Evolutionary conservation across 2,113 vertebrate genomes (phyloP).

Genomic region (Pseudolaguvia tuberculata): DNA sequence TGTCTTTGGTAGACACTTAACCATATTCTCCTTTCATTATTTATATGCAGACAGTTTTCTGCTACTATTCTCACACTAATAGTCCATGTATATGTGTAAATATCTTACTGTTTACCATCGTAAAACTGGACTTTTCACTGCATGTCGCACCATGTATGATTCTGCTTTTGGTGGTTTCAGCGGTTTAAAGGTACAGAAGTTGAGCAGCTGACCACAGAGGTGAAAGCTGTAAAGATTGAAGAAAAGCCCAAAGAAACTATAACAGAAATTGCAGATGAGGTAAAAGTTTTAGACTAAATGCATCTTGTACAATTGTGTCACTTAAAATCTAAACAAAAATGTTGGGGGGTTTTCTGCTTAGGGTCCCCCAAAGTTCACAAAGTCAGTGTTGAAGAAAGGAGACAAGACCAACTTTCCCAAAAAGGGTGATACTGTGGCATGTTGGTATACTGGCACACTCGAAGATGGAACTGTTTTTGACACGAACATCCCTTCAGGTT

Average conservation of each 20-base stretch:
- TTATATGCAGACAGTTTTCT: too few relatives aligned
- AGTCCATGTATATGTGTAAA: too few relatives aligned
- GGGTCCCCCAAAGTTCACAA: slow-evolving; percentile 89
- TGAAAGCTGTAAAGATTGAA: slow-evolving; percentile 79
- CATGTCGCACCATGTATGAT: too few relatives aligned
- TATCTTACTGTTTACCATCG: too few relatives aligned
- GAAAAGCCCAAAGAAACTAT: slow-evolving; percentile 78
- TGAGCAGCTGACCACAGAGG: slow-evolving; percentile 71
- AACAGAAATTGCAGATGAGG: slow-evolving; percentile 77
- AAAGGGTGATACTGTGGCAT: slow-evolving; percentile 90
- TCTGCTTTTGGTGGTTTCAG: slow-evolving; percentile 55
- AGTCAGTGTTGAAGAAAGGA: slow-evolving; percentile 86
- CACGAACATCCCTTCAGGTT: slow-evolving; percentile 84
- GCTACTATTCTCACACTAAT: too few relatives aligned
- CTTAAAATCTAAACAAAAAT: not conserved
- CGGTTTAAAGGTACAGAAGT: slow-evolving; percentile 85
- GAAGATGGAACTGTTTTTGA: slow-evolving; percentile 96
- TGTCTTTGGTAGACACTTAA: too few relatives aligned
- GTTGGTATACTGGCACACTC: slow-evolving; percentile 91
- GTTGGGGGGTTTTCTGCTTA: slow-evolving; percentile 48
- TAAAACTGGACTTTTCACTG: too few relatives aligned
- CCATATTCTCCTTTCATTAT: too few relatives aligned
- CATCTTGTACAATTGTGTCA: not conserved
- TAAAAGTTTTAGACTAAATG: slow-evolving; percentile 43
- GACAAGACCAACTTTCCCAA: slow-evolving; percentile 93